Evolutionary conservation across 1,140 invertebrate species (phyloP).

Genomic region (Drosophila sp.): DNA sequence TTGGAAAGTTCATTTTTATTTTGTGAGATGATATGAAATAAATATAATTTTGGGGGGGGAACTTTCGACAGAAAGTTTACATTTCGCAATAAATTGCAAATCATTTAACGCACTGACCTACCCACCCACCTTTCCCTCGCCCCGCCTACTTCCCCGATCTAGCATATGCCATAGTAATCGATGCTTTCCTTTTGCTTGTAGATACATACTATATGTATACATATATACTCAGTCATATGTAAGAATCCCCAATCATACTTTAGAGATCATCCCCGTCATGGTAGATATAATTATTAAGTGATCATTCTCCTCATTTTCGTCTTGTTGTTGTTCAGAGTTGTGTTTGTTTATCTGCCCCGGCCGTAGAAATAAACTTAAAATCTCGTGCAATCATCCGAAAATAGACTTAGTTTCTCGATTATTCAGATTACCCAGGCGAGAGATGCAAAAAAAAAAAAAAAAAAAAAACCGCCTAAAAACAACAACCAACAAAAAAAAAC

Average conservation of each 20-base stretch:
- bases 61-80: conserved; percentile 44
- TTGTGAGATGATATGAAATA: conserved; percentile 38
- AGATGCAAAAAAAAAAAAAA: neutral
- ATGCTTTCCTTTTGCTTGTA: neutral
- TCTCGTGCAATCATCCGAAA: conserved; percentile 69
- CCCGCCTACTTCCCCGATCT: neutral
- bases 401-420: conserved; percentile 47
- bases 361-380: conserved; percentile 53
- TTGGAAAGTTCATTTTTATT: conserved; percentile 5
- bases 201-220: too few species aligned
- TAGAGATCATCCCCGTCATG: conserved; percentile 49
- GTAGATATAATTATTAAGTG: conserved; percentile 74
- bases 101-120: conserved; percentile 38
- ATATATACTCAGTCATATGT: neutral
- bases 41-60: neutral
- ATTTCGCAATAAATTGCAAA: conserved; percentile 54
- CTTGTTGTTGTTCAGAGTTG: conserved; percentile 38
- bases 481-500: conserved; percentile 9
- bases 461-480: neutral
- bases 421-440: conserved; percentile 34
- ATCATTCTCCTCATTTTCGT: conserved; percentile 37
- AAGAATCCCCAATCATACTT: conserved; percentile 12
- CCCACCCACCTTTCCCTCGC: neutral
- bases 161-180: neutral
- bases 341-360: conserved; percentile 62